Evolutionary conservation across 2,113 vertebrate genomes (phyloP).

Genomic region (Channa argus): DNA sequence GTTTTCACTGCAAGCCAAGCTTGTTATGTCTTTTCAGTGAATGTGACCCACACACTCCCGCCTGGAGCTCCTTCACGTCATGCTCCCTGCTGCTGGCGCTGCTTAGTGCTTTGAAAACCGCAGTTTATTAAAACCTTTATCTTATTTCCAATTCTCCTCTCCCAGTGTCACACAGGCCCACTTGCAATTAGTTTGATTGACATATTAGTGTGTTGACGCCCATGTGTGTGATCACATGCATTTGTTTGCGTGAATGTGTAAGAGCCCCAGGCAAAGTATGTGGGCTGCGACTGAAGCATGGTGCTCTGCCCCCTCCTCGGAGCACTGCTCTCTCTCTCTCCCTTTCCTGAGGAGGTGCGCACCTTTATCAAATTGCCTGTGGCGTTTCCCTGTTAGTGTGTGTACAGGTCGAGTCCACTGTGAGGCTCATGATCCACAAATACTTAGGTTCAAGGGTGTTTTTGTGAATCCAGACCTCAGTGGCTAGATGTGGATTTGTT

Average conservation of each 20-base stretch:
- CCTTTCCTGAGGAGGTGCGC: not conserved
- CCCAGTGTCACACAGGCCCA: constrained; percentile 4
- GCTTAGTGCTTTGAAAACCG: constrained; percentile 23
- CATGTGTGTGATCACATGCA: not conserved
- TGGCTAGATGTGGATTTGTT: not conserved
- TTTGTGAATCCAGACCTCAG: constrained; percentile 22
- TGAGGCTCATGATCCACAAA: constrained; percentile 10
- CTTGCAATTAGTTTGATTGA: constrained; percentile 65
- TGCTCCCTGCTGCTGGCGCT: not conserved
- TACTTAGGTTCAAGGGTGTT: constrained; percentile 21
- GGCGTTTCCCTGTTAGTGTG: constrained; percentile 27
- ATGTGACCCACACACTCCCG: constrained; percentile 35
- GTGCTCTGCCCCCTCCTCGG: constrained; percentile 1
- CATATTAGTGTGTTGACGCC: constrained; percentile 13
- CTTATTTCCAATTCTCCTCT: constrained; percentile 54
- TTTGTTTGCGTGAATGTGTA: constrained; percentile 21
- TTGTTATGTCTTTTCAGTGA: constrained; percentile 37
- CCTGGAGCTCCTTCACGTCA: constrained; percentile 49
- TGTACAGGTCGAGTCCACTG: not conserved
- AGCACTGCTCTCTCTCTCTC: not conserved
- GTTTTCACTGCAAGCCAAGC: constrained; percentile 28
- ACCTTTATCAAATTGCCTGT: constrained; percentile 30
- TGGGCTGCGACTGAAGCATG: constrained; percentile 22
- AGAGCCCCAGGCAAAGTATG: constrained; percentile 44
- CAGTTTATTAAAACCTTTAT: constrained; percentile 63